Evolutionary conservation across 2,888 invertebrate genomes (phyloP).

Genomic region (Euproctis similis): DNA sequence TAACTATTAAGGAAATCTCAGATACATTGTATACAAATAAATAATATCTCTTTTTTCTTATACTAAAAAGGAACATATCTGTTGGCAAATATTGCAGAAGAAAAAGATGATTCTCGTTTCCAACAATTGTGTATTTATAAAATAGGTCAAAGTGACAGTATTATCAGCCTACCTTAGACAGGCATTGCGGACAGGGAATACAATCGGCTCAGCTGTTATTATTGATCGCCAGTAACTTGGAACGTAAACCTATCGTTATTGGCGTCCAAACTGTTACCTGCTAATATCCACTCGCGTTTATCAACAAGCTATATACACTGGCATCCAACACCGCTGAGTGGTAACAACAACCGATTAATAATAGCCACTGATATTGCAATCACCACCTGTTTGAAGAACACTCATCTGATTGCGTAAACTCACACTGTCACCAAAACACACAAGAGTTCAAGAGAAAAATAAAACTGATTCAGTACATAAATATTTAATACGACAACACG

Average conservation of each 20-base stretch:
- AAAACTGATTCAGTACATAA: constrained; percentile 14
- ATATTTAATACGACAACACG: constrained; percentile 22
- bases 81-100: no score
- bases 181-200: constrained; percentile 40
- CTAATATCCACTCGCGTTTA: constrained; percentile 43
- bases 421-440: constrained; percentile 21
- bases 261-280: constrained; percentile 20
- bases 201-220: constrained; percentile 57
- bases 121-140: constrained; percentile 16
- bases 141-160: constrained; percentile 33
- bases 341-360: constrained; percentile 52
- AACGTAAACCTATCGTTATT: constrained; percentile 24
- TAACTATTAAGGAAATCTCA: no score
- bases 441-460: constrained; percentile 7
- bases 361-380: constrained; percentile 49
- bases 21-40: no score
- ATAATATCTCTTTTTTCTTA: no score
- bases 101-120: no score
- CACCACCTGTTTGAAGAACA: constrained; percentile 50
- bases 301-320: constrained; percentile 41
- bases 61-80: no score
- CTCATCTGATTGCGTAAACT: constrained; percentile 20
- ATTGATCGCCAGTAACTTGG: constrained; percentile 52
- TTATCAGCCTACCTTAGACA: constrained; percentile 48
- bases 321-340: constrained; percentile 38